A percentile compares a stretch with the other conserved stretches of the same genome.
Evolutionary conservation across 1,140 invertebrate species (phyloP).

Genomic region (Pachypsylla venusta): DNA sequence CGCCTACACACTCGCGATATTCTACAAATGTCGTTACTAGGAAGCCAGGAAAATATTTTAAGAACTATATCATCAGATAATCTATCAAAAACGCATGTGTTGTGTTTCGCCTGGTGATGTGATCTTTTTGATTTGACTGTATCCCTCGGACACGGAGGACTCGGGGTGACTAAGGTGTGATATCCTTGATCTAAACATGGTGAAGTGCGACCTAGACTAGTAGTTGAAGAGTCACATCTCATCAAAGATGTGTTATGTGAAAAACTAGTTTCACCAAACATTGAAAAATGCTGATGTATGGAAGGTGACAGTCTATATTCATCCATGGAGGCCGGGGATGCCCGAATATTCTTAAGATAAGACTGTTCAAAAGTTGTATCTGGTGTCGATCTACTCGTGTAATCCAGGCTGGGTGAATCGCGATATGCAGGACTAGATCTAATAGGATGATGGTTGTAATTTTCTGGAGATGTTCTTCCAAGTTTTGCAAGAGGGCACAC

Average conservation of each 20-base stretch:
- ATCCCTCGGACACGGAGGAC: slow-evolving; percentile 24
- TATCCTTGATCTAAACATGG: slow-evolving; percentile 57
- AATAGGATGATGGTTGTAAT: slow-evolving; percentile 19
- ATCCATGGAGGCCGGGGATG: not conserved
- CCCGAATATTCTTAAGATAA: slow-evolving; percentile 2
- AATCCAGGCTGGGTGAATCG: not conserved
- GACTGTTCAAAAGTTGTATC: not conserved
- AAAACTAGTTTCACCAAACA: slow-evolving; percentile 16
- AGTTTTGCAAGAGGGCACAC: slow-evolving; percentile 42
- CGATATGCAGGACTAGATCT: slow-evolving; percentile 4
- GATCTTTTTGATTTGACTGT: slow-evolving; percentile 4
- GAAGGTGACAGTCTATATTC: not conserved
- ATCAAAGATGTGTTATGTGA: slow-evolving; percentile 16
- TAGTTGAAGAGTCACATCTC: slow-evolving; percentile 17
- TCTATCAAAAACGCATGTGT: slow-evolving; percentile 29
- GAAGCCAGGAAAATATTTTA: slow-evolving; percentile 54
- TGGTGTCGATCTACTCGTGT: not conserved
- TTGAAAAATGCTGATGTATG: slow-evolving; percentile 4
- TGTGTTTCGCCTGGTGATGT: slow-evolving; percentile 24
- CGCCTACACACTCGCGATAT: slow-evolving; percentile 63
- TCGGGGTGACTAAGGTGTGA: slow-evolving; percentile 49
- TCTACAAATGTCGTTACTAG: slow-evolving; percentile 58
- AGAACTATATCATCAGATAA: slow-evolving; percentile 39
- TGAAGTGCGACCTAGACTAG: slow-evolving; percentile 23
- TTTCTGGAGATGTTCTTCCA: slow-evolving; percentile 35